Base-by-base conservation (phyloP, 2,888 invertebrate species). In the Hypolimnas misippus region DNA sequence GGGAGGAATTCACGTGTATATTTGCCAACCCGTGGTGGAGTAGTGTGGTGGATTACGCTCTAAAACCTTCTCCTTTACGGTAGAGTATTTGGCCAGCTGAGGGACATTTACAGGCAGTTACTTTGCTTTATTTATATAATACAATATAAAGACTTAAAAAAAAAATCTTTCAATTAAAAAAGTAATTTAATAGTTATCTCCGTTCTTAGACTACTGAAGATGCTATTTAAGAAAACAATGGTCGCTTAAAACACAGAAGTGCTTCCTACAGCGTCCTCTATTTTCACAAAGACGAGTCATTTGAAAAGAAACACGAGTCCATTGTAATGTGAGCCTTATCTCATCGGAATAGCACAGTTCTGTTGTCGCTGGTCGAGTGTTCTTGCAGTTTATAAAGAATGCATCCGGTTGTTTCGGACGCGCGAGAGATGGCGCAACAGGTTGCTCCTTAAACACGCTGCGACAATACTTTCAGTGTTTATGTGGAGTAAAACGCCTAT, bases 381-480 rank as follows among this genome's bases (percentile, higher is more conserved):
- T 46, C 17, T 46, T 46, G 44, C 44, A 31, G 10, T 19, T 51
- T 33, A 21, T 58, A 29, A 56, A 59, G 51, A 46, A 25, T 52
- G 33, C 38, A 35, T 52, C 17, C 14, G 10, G 52, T 64, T 64
- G 57, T 63, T 49, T 49, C n/a, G 51, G 50, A 10, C 14, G 21
- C 51, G 63, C 70, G 61, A 72, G 67, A 76, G 76, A 73, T 72
- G 74, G 72, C 73, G 74, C 70, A 72, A 73, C 70, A 71, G 63
- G 75, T 73, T 33, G 17, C 44, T 16, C 29, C 44, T 60, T 33
- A 33, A 57, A 40, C 14, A 46, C 19, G 16, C 19, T 31, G 33
- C n/a, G 12, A 56, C 51, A 19, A 35, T 44, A 42, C 58, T 44
- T 25, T n/a, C n/a, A 19, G 44, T 2, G 2, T 21, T 46, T 46